These are phyloP conservation scores for Anhinga anhinga DNA, from an alignment of 2,113 vertebrate genomes.

Conservation along the genomic window DNA sequence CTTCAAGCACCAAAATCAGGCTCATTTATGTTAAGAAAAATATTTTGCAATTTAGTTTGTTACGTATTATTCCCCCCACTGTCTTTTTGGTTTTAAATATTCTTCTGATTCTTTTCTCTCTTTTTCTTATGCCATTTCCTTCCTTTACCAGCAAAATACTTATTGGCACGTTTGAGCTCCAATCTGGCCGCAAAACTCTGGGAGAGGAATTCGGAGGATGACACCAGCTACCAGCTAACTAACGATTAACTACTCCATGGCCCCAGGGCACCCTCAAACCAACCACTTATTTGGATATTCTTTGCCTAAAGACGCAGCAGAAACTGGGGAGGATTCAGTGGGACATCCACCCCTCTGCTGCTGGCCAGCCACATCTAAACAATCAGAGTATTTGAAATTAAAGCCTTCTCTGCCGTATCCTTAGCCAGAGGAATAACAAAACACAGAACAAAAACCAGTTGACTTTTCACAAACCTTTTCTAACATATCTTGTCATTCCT, in stretches of 20 bases:
- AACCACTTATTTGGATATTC: neutral
- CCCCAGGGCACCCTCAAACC: neutral
- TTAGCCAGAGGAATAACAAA: neutral
- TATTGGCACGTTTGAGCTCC: neutral
- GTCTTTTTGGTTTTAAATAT: neutral
- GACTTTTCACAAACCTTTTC: neutral
- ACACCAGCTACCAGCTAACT: neutral
- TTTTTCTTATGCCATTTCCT: neutral
- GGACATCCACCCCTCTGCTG: neutral
- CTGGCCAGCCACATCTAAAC: neutral
- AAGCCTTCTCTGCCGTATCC: neutral
- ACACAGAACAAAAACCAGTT: neutral
- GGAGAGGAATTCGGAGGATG: neutral
- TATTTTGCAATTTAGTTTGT: neutral
- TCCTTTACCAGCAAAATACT: neutral
- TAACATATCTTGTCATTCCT: neutral
- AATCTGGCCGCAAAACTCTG: neutral
- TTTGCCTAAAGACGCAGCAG: neutral
- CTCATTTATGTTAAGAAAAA: neutral
- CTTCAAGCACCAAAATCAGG: neutral
- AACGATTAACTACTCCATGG: neutral
- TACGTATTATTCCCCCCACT: neutral
- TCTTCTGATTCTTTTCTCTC: neutral
- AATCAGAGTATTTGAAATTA: neutral
- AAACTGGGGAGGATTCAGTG: neutral